Base-by-base conservation (phyloP, 2,888 invertebrate genomes). In the Nomada fucata region DNA sequence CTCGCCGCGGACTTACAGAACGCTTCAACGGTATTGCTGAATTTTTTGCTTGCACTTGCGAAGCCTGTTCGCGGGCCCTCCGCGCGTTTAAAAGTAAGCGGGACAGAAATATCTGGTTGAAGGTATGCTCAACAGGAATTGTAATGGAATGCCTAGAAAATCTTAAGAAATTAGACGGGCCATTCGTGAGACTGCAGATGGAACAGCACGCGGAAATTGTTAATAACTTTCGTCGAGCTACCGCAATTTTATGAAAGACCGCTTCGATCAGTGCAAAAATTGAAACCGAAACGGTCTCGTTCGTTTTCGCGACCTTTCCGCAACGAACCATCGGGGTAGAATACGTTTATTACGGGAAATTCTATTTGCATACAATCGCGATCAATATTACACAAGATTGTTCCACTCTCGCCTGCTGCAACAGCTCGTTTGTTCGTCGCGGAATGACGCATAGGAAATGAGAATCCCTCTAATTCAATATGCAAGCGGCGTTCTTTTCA, bases 1-100 rank as follows among this genome's bases (percentile, higher is more conserved):
- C 26, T 60, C 50, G 55, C 68, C 79, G 59, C 57, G 60, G 73
- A 77, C 79, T 82, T 85, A 84, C 82, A 75, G 79, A 74, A 36
- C 73, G 60, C 60, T 72, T 57, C 23, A 44, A 53, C 68, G 55
- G 20, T 47, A 44, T 36, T 26, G 26, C 78, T 83, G 44, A 63
- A 80, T 80, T 65, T 75, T 74, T 81, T 11, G 23, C 57, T 52
- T 13, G 23, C 42, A 36, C 36, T 36, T 36, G 7, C 36, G 36
- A 36, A 5, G 36, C 36, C 36, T 36, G 7, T 7, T 36, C 36
- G 36, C 0, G 36, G 36, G 36, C 36, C 36, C 7, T 7, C 7
- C 0, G 1, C 36, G 36, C 36, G 36, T 36, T 36, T 36, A 36
- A 36, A 7, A 5, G 36, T 36, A 36, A 36, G 36, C 5, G 36